Evolutionary conservation across 2,888 invertebrate genomes (phyloP), one percentile per base, ranked within the genome.

Genomic region (Spatulosminthurus flaviceps): DNA sequence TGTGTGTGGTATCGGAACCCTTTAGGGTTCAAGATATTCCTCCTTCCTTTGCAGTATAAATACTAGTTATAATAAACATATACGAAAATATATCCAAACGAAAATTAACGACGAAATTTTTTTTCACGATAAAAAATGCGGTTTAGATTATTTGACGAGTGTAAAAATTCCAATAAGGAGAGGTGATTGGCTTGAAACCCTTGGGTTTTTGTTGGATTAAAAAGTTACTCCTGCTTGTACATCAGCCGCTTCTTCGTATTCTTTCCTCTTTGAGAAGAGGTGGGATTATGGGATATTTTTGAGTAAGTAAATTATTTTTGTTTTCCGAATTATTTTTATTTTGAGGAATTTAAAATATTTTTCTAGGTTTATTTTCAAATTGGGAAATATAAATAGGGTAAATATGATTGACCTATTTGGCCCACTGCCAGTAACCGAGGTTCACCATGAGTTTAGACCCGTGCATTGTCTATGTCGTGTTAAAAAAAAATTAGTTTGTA

Each of bases 321-420:
- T 64, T n/a, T n/a, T n/a, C n/a, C n/a, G n/a, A n/a, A n/a, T n/a
- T n/a, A n/a, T n/a, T n/a, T n/a, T n/a, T n/a, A n/a, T 61, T 7
- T 7, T 9, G 61, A 24, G 64, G 64, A 64, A 64, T 64, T 64
- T 7, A 4, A 22, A 64, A n/a, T 64, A 22, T 13, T 67, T 67
- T 28, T 69, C 5, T 69, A 19, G 19, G 22, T 34, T 41, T 41
- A 29, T 41, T 70, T 70, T 70, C 41, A 19, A 70, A 70, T 41
- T 41, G 13, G 41, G 22, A 70, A 70, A 77, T 66, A 67, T 67
- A 77, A 77, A 77, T 43, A 60, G 60, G 69, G 66, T 34, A 66
- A 77, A 60, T 66, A 77, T 77, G 41, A 77, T 77, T 77, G 77
- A 66, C 77, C 77, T 67, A 77, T 77, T 77, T 77, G 77, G 77